Base-by-base conservation (phyloP, 2,113 vertebrate species). In the Rhinopithecus roxellana region DNA sequence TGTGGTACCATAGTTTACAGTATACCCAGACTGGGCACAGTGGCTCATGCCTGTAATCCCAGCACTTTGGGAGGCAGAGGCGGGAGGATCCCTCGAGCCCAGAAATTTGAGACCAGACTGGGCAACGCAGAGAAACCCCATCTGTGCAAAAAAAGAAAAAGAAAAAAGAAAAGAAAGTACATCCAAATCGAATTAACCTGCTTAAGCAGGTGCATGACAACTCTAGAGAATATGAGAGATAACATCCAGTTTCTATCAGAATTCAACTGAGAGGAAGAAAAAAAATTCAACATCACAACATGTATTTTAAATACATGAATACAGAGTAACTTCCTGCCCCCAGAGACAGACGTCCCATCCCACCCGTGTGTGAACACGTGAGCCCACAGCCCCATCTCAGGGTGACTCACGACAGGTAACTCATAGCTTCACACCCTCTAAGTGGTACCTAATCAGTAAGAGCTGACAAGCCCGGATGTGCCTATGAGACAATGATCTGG, bases 321-420 rank as follows among this genome's bases (percentile, higher is more conserved):
- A 57, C 0, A 35, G 23, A 38, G 10, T 7, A 8, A 61, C 77
- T 4, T 52, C 67, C 80, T 18, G 55, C 22, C 30, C 48, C 69
- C 12, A 35, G 35, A 40, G 30, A n/a, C n/a, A 6, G 23, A n/a
- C 13, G 13, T 59, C 57, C 40, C 81, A 6, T n/a, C 40, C 23
- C 8, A 0, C 18, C 45, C 5, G 0, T 6, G 25, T 1, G 20
- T 35, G 55, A 25, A 4, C 13, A 7, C 6, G 25, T 2, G 17
- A n/a, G 85, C 57, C 17, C 43, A 14, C 0, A 27, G 88, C 45
- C 82, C 17, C 1, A 18, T 32, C 70, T 83, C 35, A 13, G 17
- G 9, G 1, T 0, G 0, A 38, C 45, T 43, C 78, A 20, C 11
- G 22, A 38, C 70, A 32, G 0, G 6, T 9, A 3, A 6, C 59